Evolutionary conservation across 2,888 invertebrate species (phyloP).

Genomic region (Thecocarcelia acutangulata): DNA sequence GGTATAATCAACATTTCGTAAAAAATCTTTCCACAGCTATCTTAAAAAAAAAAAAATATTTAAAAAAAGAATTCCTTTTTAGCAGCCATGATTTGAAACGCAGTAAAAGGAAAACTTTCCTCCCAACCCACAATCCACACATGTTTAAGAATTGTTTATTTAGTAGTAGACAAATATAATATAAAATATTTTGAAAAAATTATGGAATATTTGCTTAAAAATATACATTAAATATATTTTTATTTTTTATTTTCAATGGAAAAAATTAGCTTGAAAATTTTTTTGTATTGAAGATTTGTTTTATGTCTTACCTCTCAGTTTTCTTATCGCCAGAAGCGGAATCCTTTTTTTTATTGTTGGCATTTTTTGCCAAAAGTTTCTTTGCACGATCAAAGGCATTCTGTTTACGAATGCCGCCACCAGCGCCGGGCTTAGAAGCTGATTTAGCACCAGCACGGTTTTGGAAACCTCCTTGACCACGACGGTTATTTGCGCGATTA

Average conservation of each 20-base stretch:
- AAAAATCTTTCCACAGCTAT: slow-evolving; percentile 14
- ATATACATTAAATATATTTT: slow-evolving; percentile 61
- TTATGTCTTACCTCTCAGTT: slow-evolving; percentile 82
- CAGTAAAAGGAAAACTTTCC: slow-evolving; percentile 37
- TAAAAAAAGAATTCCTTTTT: slow-evolving; percentile 41
- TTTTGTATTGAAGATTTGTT: slow-evolving; percentile 72
- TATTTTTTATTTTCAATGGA: slow-evolving; percentile 51
- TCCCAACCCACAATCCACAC: slow-evolving; percentile 34
- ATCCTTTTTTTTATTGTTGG: slow-evolving; percentile 82
- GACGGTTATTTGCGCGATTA: slow-evolving; percentile 76
- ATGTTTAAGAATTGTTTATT: slow-evolving; percentile 50
- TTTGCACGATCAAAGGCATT: slow-evolving; percentile 82
- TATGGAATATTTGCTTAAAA: slow-evolving; percentile 54
- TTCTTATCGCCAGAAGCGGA: slow-evolving; percentile 82
- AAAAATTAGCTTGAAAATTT: slow-evolving; percentile 70
- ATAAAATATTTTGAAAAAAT: slow-evolving; percentile 60
- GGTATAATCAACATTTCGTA: slow-evolving; percentile 19
- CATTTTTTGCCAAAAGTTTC: slow-evolving; percentile 82
- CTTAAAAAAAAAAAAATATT: slow-evolving; percentile 9
- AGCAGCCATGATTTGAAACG: slow-evolving; percentile 39
- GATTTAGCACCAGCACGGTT: slow-evolving; percentile 81
- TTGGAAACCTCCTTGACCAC: slow-evolving; percentile 81
- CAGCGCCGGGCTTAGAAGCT: slow-evolving; percentile 79
- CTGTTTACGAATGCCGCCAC: slow-evolving; percentile 82
- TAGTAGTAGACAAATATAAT: slow-evolving; percentile 60